Base-by-base conservation (phyloP, 2,797 vertebrate species). In the Anabas testudineus region DNA sequence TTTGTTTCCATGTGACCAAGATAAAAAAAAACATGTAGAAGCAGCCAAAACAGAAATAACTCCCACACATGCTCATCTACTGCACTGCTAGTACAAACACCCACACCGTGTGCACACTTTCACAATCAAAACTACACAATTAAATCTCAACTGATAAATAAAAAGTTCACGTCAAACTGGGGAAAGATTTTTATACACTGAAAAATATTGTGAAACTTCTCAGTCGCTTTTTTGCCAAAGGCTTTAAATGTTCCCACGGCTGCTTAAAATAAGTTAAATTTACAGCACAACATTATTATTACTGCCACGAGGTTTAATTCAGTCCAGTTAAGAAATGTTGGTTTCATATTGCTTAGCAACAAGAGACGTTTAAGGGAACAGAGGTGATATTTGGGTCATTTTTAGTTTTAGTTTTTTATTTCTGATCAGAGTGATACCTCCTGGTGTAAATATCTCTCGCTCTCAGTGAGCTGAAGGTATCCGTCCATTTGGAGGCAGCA, bases 321-420 rank as follows among this genome's bases (percentile, higher is more conserved):
- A 45, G n/a, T 42, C 0, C 16, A 37, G 52, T 5, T 58, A 36
- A 46, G 21, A 43, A 53, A 45, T 46, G 48, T 21, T 62, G 56
- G 4, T 39, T 47, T 34, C 18, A 69, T 1, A 71, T 74, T 1
- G 51, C 76, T 76, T 24, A 86, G 76, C 79, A 81, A 78, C 62
- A 57, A 39, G 67, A 73, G 4, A 58, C 39, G 47, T 43, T 53
- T 65, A 34, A 37, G 30, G 14, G 36, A 56, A 43, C 10, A 24
- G 45, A 16, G 32, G 47, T 3, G 7, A n/a, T 64, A 18, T 64
- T 22, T 61, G 32, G 10, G 52, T 21, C 24, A 10, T 0, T 12
- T 16, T 61, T 15, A 22, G 19, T 34, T 10, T 34, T n/a, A n/a
- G n/a, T 36, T n/a, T 55, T 48, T 49, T 28, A 10, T n/a, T 51